Conservation (phyloP, 1,140 invertebrate species). For the Reticulitermes speratus region DNA sequence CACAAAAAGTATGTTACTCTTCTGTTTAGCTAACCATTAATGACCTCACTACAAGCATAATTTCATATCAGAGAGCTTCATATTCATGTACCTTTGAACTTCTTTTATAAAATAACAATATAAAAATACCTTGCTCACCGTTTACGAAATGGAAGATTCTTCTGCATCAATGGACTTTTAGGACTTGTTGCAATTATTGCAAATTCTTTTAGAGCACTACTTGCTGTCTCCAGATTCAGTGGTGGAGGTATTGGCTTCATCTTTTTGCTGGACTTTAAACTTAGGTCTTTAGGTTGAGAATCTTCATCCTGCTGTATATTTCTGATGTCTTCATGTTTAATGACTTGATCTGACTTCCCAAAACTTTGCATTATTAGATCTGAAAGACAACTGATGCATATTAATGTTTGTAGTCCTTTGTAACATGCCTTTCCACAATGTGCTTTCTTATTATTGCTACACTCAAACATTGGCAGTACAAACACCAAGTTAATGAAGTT, state of each 20-base stretch:
- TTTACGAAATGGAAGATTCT: conserved; percentile 41
- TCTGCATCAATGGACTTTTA: conserved; percentile 48
- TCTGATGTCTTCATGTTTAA: background rate
- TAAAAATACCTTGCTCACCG: conserved; percentile 32
- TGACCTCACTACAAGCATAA: too few relatives aligned
- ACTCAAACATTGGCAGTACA: too few relatives aligned
- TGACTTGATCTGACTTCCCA: background rate
- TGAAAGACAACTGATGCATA: background rate
- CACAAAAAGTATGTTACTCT: too few relatives aligned
- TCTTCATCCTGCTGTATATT: conserved; percentile 25
- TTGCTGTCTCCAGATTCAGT: conserved; percentile 40
- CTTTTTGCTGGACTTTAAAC: conserved; percentile 38
- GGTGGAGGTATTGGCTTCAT: conserved; percentile 42
- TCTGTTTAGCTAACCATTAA: too few relatives aligned
- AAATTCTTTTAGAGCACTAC: conserved; percentile 41
- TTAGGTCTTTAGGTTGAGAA: conserved; percentile 38
- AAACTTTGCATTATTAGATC: background rate
- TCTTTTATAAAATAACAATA: background rate
- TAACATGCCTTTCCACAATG: too few relatives aligned
- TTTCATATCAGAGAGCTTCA: too few relatives aligned
- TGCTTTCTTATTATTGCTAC: too few relatives aligned
- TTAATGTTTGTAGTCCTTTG: too few relatives aligned
- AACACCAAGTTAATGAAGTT: too few relatives aligned
- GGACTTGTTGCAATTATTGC: conserved; percentile 51
- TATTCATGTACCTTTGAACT: too few relatives aligned